Base-by-base conservation (phyloP, 1,140 invertebrate species). In the Ips nitidus region DNA sequence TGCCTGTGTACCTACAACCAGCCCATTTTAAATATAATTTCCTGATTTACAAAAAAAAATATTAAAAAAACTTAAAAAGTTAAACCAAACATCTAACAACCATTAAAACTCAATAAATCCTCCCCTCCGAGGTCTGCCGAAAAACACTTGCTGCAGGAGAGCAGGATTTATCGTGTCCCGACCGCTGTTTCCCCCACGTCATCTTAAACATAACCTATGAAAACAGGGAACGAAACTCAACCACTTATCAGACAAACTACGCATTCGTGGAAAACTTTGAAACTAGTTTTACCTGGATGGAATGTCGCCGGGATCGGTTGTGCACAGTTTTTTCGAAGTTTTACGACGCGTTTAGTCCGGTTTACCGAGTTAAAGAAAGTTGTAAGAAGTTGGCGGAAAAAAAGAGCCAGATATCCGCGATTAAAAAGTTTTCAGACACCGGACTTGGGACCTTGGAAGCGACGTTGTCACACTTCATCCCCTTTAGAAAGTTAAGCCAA, bases 401-500 rank as follows among this genome's bases (percentile, higher is more conserved):
- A 66, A 67, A 63, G 70, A 71, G 64, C 50, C 52, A 61, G 65
- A 71, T 66, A 62, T 71, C 42, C 70, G 70, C 65, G 70, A 66
- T 66, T 67, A 67, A 71, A 71, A 71, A 71, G 62, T 71, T 71
- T 71, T 71, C 70, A 64, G 63, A 71, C 63, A 59, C 53, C 70
- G 70, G 70, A 63, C 57, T 71, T 52, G 53, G 42, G 67, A 39
- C 55, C 60, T 63, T 69, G 59, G 41, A 45, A 5, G 67, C 67
- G 60, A 5, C 4, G 60, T 62, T 69, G 67, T 41, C 67, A 57
- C 7, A 22, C 22, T 22, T 22, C 22, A 22, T 22, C 22, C 22
- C 22, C 22, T 22, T 22, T 22, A 22, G 22, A 22, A 22, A 22
- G 22, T 22, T 22, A 22, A 22, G 22, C 22, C 22, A 22, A 22